Base-by-base conservation (phyloP, 2,888 invertebrate genomes). In the Acronicta aceris region DNA sequence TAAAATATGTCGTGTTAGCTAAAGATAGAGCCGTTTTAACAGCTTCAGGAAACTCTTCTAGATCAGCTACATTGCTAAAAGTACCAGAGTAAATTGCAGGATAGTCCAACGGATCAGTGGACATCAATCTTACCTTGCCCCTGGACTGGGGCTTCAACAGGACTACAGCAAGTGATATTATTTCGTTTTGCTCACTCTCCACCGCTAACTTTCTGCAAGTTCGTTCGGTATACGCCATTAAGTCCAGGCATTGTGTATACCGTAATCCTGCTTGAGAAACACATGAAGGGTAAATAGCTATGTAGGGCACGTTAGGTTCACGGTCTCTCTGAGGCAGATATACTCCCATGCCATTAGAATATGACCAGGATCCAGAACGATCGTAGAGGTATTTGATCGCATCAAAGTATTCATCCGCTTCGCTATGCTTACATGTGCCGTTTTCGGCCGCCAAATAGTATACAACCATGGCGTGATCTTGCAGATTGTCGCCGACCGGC, bases 401-500 rank as follows among this genome's bases (percentile, higher is more conserved):
- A 8, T 90, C 81, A 65, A 91, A 79, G 52, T 86, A 74, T 0
- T 55, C 9, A 1, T 59, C 58, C 1, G 78, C 68, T 25, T 79
- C 68, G 9, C 76, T 74, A 2, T 48, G 53, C 5, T 65, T 38
- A 51, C 92, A 93, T 6, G 89, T 90, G 0, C 92, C 91, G 13
- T 80, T 87, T 0, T 88, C 81, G 1, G 85, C 86, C 12, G 84
- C 82, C 12, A 92, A 65, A 65, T 82, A 89, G 42, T 82, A 86
- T 0, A 91, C 51, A 5, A 86, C 85, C 90, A 91, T 91, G 1
- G 85, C 70, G 54, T 93, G 93, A 42, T 93, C 93, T 49, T 91
- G 89, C 2, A 92, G 79, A 59, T 92, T 92, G 12, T 87, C 81
- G 0, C 93, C 93, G 0, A 93, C 91, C 0, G 93, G 90, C 42